Percentiles rank a stretch among this genome's conserved stretches.
Conservation (phyloP, 2,888 invertebrate genomes). For the Eupithecia vulgata region DNA sequence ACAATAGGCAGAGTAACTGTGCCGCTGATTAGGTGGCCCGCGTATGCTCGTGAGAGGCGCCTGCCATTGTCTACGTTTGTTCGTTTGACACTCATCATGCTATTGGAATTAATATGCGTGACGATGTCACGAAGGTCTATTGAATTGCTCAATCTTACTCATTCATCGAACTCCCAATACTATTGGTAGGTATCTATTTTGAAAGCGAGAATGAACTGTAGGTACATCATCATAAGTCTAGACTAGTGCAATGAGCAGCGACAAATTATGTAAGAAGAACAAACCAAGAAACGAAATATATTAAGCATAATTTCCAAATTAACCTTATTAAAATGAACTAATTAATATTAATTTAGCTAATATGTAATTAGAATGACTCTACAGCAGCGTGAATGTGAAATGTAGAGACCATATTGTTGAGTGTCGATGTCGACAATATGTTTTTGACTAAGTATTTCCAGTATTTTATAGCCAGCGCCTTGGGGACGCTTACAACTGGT, state of each 20-base stretch:
- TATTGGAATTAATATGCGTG: constrained; percentile 29
- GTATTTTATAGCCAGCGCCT: background rate
- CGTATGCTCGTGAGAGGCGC: constrained; percentile 44
- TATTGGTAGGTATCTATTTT: background rate
- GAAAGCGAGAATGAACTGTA: background rate
- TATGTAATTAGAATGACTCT: background rate
- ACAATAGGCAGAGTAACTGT: constrained; percentile 59
- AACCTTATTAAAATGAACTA: background rate
- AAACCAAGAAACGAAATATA: background rate
- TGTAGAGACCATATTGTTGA: background rate
- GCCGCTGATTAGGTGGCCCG: constrained; percentile 48
- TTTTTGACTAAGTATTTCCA: background rate
- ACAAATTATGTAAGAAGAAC: constrained; percentile 1
- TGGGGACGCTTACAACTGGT: too few relatives aligned
- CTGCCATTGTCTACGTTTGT: constrained; percentile 41
- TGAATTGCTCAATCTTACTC: constrained; percentile 4
- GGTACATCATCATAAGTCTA: background rate
- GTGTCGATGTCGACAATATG: background rate
- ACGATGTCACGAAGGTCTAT: constrained; percentile 19
- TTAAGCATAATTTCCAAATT: background rate
- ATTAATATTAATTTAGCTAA: background rate
- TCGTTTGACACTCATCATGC: constrained; percentile 36
- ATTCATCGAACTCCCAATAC: background rate
- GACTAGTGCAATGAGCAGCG: background rate
- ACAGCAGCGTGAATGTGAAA: background rate